Percentiles rank a stretch among this genome's conserved stretches.
These are phyloP conservation scores for Knipowitschia caucasica DNA, from an alignment of 2,797 vertebrate species.

Conservation along the genomic window DNA sequence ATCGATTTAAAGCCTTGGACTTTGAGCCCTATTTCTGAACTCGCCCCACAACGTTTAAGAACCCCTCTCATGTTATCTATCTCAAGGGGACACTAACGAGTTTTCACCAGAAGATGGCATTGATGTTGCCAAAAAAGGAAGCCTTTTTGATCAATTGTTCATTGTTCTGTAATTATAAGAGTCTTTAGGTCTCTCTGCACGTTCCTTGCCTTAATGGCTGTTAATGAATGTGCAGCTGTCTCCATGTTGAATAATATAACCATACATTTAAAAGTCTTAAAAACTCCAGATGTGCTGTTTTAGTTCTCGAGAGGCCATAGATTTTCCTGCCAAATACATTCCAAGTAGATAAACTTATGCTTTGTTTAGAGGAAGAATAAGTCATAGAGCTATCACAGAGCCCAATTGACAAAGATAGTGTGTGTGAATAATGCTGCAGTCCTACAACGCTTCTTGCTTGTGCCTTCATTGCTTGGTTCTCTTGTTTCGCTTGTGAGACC, in stretches of 20 bases:
- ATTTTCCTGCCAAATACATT: constrained; percentile 40
- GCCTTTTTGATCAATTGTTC: too few species aligned
- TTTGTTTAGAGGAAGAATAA: constrained; percentile 31
- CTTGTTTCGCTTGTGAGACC: constrained; percentile 20
- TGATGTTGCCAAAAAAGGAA: constrained; percentile 31
- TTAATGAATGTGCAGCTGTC: too few species aligned
- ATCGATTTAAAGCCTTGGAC: too few species aligned
- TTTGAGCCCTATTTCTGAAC: too few species aligned
- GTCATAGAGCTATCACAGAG: constrained; percentile 27
- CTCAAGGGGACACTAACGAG: constrained; percentile 23
- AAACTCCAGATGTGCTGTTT: constrained; percentile 11
- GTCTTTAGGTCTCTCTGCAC: too few species aligned
- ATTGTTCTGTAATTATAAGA: too few species aligned
- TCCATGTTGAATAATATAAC: constrained; percentile 6
- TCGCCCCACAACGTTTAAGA: too few species aligned
- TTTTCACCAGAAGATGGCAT: constrained; percentile 61
- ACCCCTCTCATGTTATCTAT: too few species aligned
- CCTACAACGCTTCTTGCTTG: constrained; percentile 16
- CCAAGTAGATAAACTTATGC: constrained; percentile 42
- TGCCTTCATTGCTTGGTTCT: not conserved
- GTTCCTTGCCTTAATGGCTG: too few species aligned
- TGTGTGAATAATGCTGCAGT: constrained; percentile 36
- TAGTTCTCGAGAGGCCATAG: constrained; percentile 14
- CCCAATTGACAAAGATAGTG: constrained; percentile 38
- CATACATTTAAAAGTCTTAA: not conserved